These are phyloP conservation scores for Hippocampus mohnikei DNA, from an alignment of 2,113 vertebrate species.

Conservation along the genomic window DNA sequence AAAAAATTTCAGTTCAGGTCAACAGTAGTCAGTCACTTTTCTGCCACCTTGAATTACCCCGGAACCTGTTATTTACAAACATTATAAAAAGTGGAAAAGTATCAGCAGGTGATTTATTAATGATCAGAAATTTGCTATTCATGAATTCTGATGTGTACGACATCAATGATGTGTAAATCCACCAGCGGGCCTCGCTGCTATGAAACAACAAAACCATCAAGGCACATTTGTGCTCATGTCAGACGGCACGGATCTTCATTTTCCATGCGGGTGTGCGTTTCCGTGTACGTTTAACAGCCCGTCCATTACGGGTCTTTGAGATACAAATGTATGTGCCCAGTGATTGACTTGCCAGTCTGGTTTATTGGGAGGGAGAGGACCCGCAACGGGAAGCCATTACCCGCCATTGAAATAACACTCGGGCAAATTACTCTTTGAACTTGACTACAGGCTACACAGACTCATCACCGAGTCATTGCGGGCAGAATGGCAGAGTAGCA, in stretches of 20 bases:
- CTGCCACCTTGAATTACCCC: background rate
- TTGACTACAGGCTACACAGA: constrained; percentile 55
- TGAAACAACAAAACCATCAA: background rate
- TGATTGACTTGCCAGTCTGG: constrained; percentile 18
- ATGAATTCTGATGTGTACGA: background rate
- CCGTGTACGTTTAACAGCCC: constrained; percentile 28
- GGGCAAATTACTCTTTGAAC: constrained; percentile 59
- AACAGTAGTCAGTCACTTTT: background rate
- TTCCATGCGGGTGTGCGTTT: background rate
- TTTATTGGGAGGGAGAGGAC: constrained; percentile 38
- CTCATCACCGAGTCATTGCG: constrained; percentile 60
- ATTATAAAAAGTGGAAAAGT: background rate
- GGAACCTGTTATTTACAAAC: background rate
- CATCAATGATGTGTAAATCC: background rate
- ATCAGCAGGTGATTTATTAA: background rate
- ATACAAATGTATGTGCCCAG: constrained; percentile 13
- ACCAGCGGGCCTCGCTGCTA: background rate
- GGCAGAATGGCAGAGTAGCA: constrained; percentile 53
- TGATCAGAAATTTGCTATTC: background rate
- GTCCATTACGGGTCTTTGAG: constrained; percentile 31
- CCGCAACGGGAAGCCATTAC: constrained; percentile 53
- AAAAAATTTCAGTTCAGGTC: background rate
- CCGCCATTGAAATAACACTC: constrained; percentile 57
- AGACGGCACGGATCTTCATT: constrained; percentile 7
- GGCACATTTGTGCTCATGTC: constrained; percentile 5